Conservation (phyloP, 2,113 vertebrate species). For the Peromyscus leucopus region DNA sequence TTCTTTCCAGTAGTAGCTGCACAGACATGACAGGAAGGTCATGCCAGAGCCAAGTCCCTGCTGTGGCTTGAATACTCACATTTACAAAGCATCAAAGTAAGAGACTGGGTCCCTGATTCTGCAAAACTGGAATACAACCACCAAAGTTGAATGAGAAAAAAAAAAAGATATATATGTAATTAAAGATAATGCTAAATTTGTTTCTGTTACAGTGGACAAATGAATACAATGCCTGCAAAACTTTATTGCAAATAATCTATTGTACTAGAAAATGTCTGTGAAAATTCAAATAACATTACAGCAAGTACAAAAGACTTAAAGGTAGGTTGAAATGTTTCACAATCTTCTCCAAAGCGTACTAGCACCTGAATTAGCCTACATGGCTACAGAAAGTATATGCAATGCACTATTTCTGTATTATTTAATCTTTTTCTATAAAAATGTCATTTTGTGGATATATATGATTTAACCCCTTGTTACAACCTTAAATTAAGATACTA, state of each 20-base stretch:
- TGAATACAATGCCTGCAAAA: background rate
- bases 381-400: background rate
- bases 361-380: background rate
- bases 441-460: background rate
- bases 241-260: background rate
- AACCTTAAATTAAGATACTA: background rate
- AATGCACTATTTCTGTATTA: background rate
- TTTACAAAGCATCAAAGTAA: background rate
- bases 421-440: background rate
- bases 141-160: background rate
- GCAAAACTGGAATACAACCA: background rate
- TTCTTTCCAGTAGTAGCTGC: background rate
- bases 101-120: background rate
- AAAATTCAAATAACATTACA: background rate
- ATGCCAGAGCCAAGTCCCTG: too few species aligned
- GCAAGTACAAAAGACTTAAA: background rate
- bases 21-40: background rate
- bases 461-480: background rate
- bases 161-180: background rate
- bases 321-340: background rate
- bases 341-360: background rate
- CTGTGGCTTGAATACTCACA: background rate
- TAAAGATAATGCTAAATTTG: background rate
- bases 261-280: background rate
- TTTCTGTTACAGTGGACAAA: background rate